Conservation (phyloP, 2,888 invertebrate genomes). For the Melikaiella ostensackeni region DNA sequence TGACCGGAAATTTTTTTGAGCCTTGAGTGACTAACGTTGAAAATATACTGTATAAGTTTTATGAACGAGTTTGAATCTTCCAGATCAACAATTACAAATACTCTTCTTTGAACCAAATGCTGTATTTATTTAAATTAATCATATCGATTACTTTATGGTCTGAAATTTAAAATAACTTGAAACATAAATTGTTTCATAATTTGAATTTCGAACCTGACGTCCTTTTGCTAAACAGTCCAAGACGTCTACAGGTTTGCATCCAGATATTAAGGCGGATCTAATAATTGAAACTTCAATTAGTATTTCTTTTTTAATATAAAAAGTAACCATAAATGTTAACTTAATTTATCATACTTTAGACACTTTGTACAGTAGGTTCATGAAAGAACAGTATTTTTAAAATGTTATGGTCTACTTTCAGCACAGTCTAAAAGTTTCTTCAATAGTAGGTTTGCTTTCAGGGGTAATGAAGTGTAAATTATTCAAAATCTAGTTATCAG, state of each 20-base stretch:
- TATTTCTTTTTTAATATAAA: neutral
- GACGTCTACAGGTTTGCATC: conserved; percentile 72
- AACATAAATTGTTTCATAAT: neutral
- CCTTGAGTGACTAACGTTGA: too few relatives aligned
- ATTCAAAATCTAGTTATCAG: neutral
- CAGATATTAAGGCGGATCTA: conserved; percentile 70
- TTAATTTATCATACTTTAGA: neutral
- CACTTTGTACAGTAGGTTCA: neutral
- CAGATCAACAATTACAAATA: too few relatives aligned
- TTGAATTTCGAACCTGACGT: conserved; percentile 56
- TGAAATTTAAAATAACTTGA: too few relatives aligned
- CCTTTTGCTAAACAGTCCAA: conserved; percentile 72
- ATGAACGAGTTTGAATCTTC: too few relatives aligned
- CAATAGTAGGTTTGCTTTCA: neutral
- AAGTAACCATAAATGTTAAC: neutral
- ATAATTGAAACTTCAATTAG: conserved; percentile 26
- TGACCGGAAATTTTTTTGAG: too few relatives aligned
- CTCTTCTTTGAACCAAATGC: too few relatives aligned
- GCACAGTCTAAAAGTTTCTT: neutral
- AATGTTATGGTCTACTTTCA: neutral
- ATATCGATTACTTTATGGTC: too few relatives aligned
- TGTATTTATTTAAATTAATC: too few relatives aligned
- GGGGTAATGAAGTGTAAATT: neutral
- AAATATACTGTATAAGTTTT: too few relatives aligned
- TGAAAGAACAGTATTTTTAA: neutral